These are phyloP conservation scores for Cylas formicarius DNA, from an alignment of 1,140 invertebrate species.

Conservation along the genomic window DNA sequence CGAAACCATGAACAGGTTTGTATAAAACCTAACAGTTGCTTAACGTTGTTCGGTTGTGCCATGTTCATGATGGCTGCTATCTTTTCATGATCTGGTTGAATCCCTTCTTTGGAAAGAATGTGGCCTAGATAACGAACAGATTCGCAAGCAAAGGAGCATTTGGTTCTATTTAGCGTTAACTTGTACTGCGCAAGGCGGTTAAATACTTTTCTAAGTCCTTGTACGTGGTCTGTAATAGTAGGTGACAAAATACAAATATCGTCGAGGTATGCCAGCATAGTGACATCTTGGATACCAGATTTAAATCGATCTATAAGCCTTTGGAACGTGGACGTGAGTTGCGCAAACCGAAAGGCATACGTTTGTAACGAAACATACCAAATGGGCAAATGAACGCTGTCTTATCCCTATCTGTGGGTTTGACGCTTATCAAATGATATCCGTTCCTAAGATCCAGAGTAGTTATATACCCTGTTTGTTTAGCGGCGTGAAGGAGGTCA, in stretches of 20 bases:
- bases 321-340: slow-evolving; percentile 35
- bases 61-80: slow-evolving; percentile 17
- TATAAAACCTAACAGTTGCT: slow-evolving; percentile 37
- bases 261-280: too few relatives aligned
- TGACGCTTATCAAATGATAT: slow-evolving; percentile 39
- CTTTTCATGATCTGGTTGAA: not conserved
- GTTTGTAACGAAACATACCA: slow-evolving; percentile 21
- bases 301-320: slow-evolving; percentile 35
- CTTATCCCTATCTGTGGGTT: slow-evolving; percentile 29
- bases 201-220: too few relatives aligned
- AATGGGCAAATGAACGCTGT: too few relatives aligned
- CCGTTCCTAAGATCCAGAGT: slow-evolving; percentile 42
- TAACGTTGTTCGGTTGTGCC: slow-evolving; percentile 26
- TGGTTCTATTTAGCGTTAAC: too few relatives aligned
- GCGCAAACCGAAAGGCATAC: slow-evolving; percentile 39
- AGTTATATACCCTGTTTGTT: slow-evolving; percentile 38
- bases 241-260: too few relatives aligned
- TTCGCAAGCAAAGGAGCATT: too few relatives aligned
- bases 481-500: slow-evolving; percentile 32
- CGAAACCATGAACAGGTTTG: slow-evolving; percentile 35
- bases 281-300: too few relatives aligned
- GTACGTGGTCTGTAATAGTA: too few relatives aligned
- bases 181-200: too few relatives aligned
- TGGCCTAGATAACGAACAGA: too few relatives aligned
- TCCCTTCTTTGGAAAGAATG: too few relatives aligned